Evolutionary conservation across 2,113 vertebrate genomes (phyloP), one percentile per base, ranked within the genome.

Genomic region (Cairina moschata): DNA sequence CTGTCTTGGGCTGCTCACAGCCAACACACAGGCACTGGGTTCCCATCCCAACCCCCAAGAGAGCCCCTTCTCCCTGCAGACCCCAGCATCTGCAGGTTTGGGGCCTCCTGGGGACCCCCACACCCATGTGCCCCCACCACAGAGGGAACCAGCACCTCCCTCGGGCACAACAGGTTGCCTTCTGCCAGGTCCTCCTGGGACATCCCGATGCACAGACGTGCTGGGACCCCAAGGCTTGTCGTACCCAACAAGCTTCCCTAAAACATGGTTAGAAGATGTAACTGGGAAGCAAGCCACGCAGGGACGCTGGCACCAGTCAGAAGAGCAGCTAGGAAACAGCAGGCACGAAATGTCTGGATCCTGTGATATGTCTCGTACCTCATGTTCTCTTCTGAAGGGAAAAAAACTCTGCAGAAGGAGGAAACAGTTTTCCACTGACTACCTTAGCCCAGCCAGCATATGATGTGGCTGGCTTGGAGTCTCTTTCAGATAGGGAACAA

Each of bases 141-240:
- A 46, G 42, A 68, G 36, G 32, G 10, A 7, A 63, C 44, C n/a
- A 76, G 14, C 32, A 17, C 29, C 22, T 54, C 26, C 26, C n/a
- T 32, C 15, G n/a, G 44, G 44, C 17, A 44, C 0, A 1, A 38
- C 38, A 65, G 6, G 17, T 62, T 42, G 38, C 40, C 11, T 38
- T 63, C 63, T 76, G 13, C 11, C 21, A 18, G 7, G 15, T 67
- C 29, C 36, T 75, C 31, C 50, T 55, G 36, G 46, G 54, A 86
- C 13, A 31, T 72, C 21, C 66, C 26, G 34, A 1, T 0, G 2
- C 46, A 44, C 48, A 48, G 46, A 67, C 8, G 2, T 28, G 11
- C 34, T 20, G 9, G 11, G 44, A 74, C 28, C 18, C 6, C 9
- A 9, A 42, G 13, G 66, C 29, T 66, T n/a, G 14, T 32, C 12